These are phyloP conservation scores for Sylvicola cinctus DNA, from an alignment of 2,888 invertebrate species.

Conservation along the genomic window DNA sequence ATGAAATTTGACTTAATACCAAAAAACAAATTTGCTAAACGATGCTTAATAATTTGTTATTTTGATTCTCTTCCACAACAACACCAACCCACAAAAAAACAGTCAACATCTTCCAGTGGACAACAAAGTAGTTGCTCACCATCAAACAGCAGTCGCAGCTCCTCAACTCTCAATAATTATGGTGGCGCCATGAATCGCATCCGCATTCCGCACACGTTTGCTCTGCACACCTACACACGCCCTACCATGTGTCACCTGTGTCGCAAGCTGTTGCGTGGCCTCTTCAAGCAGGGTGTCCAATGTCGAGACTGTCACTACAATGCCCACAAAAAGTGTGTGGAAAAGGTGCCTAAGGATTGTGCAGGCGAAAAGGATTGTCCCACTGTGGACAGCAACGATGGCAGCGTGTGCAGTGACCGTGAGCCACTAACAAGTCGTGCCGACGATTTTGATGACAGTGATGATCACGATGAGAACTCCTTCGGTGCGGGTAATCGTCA, in stretches of 20 bases:
- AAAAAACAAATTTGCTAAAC: no score
- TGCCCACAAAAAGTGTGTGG: constrained; percentile 85
- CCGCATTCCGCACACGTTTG: constrained; percentile 88
- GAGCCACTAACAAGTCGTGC: constrained; percentile 17
- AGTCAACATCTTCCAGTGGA: no score
- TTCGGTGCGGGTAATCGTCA: not conserved
- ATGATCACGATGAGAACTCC: constrained; percentile 30
- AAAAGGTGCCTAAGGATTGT: constrained; percentile 77
- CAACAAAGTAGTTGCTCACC: constrained; percentile 52
- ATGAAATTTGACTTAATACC: no score
- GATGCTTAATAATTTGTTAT: no score
- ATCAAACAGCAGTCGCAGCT: constrained; percentile 37
- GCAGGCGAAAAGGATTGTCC: constrained; percentile 50
- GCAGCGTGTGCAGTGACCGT: constrained; percentile 16
- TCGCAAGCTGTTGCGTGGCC: constrained; percentile 82
- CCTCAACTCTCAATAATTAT: constrained; percentile 15
- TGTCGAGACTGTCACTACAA: constrained; percentile 96
- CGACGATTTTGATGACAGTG: constrained; percentile 36
- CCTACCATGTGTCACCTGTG: constrained; percentile 94
- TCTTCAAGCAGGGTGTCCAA: constrained; percentile 92
- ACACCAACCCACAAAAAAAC: no score
- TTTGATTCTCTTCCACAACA: no score
- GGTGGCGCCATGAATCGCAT: constrained; percentile 27
- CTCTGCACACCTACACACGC: constrained; percentile 87
- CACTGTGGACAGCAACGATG: constrained; percentile 15